A percentile compares a stretch with the other conserved stretches of the same genome.
Evolutionary conservation across 2,888 invertebrate species (phyloP).

Genomic region (Holacanthella duospinosa): DNA sequence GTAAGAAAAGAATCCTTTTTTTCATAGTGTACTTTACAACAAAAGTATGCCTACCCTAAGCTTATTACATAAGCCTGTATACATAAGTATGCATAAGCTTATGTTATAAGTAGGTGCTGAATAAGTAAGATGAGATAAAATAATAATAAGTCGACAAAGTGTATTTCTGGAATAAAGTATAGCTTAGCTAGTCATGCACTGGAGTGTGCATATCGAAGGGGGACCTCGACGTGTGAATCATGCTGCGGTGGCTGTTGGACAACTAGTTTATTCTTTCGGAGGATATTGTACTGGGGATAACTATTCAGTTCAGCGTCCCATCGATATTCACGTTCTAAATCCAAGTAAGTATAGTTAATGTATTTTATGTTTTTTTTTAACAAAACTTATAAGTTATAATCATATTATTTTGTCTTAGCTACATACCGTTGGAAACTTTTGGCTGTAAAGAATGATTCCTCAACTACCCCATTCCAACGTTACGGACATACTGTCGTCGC

Average conservation of each 20-base stretch:
- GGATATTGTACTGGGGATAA: slow-evolving; percentile 82
- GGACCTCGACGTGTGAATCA: slow-evolving; percentile 82
- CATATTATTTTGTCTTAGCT: slow-evolving; percentile 39
- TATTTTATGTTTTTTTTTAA: neutral
- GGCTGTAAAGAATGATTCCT: slow-evolving; percentile 42
- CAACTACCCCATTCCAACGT: slow-evolving; percentile 57
- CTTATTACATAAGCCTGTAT: no score
- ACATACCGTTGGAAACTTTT: slow-evolving; percentile 45
- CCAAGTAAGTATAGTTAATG: slow-evolving; percentile 48
- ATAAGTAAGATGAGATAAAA: no score
- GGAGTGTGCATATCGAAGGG: slow-evolving; percentile 76
- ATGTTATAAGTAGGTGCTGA: no score
- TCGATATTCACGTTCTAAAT: slow-evolving; percentile 76
- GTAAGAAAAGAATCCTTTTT: no score
- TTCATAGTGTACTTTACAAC: no score
- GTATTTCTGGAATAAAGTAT: no score
- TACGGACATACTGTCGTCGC: slow-evolving; percentile 88
- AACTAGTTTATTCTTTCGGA: slow-evolving; percentile 78
- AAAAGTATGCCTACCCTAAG: no score
- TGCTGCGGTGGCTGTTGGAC: slow-evolving; percentile 71
- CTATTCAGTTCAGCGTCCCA: slow-evolving; percentile 61
- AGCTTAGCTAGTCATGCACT: slow-evolving; percentile 55
- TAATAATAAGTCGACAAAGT: no score
- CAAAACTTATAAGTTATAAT: neutral
- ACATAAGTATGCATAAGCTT: no score